Evolutionary conservation across 2,888 invertebrate genomes (phyloP).

Genomic region (Eupsilia transversa): DNA sequence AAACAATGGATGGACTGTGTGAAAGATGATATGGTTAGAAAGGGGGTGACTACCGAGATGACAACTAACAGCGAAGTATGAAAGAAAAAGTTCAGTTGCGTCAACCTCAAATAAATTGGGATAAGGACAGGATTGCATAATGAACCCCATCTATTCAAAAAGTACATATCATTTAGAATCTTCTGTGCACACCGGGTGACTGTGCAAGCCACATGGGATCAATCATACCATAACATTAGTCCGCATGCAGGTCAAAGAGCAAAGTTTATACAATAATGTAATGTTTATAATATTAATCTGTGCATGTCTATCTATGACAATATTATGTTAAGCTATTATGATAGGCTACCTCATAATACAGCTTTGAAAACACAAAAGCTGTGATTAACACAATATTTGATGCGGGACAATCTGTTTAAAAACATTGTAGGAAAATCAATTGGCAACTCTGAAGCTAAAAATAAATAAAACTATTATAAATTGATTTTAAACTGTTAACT

Average conservation of each 20-base stretch:
- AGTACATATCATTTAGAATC: too few relatives aligned
- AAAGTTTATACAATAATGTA: conserved; percentile 1
- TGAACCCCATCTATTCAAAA: neutral
- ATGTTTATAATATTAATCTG: conserved; percentile 6
- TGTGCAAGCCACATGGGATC: too few relatives aligned
- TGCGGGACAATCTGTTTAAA: neutral
- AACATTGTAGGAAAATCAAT: neutral
- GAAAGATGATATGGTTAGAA: too few relatives aligned
- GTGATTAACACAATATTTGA: neutral
- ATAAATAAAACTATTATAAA: too few relatives aligned
- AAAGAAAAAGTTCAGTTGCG: too few relatives aligned
- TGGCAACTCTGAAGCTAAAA: neutral
- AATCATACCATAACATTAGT: neutral
- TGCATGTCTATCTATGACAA: conserved; percentile 10
- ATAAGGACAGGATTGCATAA: neutral
- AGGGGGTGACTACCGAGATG: too few relatives aligned
- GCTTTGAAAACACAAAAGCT: neutral
- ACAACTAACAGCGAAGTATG: too few relatives aligned
- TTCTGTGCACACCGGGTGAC: too few relatives aligned
- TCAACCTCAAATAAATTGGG: too few relatives aligned
- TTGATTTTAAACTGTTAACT: neutral
- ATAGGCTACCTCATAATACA: too few relatives aligned
- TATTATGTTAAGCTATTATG: conserved; percentile 18
- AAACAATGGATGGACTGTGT: too few relatives aligned
- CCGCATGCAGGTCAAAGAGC: neutral